These are phyloP conservation scores for Antechinus stuartii DNA, from an alignment of 2,113 vertebrate genomes.

Conservation along the genomic window DNA sequence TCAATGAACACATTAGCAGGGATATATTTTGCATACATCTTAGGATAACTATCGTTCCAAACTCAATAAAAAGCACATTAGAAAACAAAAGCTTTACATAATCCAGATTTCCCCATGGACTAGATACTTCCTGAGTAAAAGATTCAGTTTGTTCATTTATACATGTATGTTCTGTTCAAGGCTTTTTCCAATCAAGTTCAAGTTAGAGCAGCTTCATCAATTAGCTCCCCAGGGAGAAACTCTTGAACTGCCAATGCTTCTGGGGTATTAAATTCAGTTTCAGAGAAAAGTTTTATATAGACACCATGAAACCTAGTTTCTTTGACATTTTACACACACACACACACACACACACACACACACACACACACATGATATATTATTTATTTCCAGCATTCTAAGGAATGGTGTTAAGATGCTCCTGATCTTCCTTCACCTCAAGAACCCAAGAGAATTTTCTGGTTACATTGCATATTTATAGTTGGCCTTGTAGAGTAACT, in stretches of 20 bases:
- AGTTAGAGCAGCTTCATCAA: background rate
- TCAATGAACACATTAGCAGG: background rate
- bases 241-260: background rate
- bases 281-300: background rate
- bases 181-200: background rate
- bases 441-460: background rate
- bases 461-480: conserved; percentile 10
- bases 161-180: conserved; percentile 25
- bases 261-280: background rate
- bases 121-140: conserved; percentile 63
- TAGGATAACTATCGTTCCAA: background rate
- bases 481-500: background rate
- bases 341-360: too few relatives aligned
- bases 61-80: conserved; percentile 17
- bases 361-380: background rate
- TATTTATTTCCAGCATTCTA: background rate
- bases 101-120: conserved; percentile 63
- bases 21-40: background rate
- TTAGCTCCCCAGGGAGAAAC: background rate
- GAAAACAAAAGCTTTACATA: conserved; percentile 41
- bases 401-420: background rate
- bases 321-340: background rate
- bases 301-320: background rate
- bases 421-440: background rate
- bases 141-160: conserved; percentile 73